phyloP scores from a whole-genome alignment of 2,888 invertebrate species.

The Latheticus oryzae region DNA sequence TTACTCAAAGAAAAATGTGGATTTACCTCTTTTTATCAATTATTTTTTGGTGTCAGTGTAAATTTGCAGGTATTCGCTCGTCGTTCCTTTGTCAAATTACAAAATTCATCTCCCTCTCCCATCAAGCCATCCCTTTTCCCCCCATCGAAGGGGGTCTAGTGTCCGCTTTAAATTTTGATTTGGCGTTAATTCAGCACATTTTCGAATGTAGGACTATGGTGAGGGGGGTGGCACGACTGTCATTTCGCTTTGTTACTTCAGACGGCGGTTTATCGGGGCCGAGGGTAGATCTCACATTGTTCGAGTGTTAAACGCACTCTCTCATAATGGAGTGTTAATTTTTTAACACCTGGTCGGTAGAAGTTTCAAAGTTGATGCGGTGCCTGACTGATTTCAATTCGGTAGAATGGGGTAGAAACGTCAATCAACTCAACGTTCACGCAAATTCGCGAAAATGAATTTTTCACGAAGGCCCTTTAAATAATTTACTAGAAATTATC shows the following conservation, averaged over 20 bases:
- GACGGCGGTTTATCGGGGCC: slow-evolving; percentile 33
- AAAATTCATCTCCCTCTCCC: neutral
- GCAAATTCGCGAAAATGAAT: slow-evolving; percentile 52
- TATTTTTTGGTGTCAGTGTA: no score
- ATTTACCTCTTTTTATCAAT: neutral
- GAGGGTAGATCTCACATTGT: slow-evolving; percentile 46
- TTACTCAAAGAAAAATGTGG: neutral
- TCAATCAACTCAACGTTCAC: slow-evolving; percentile 54
- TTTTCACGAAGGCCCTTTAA: slow-evolving; percentile 35
- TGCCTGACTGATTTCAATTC: slow-evolving; percentile 47
- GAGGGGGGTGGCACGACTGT: slow-evolving; percentile 31
- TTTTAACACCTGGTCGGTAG: slow-evolving; percentile 59
- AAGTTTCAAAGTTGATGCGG: slow-evolving; percentile 55
- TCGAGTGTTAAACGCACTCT: slow-evolving; percentile 57
- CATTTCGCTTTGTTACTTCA: slow-evolving; percentile 41
- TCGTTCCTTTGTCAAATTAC: neutral
- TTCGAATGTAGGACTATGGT: no score
- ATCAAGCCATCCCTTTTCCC: neutral
- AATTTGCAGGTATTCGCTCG: no score
- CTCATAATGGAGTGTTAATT: slow-evolving; percentile 62
- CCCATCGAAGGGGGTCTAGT: slow-evolving; percentile 22
- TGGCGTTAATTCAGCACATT: slow-evolving; percentile 38
- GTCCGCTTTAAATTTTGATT: slow-evolving; percentile 39
- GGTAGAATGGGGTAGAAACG: slow-evolving; percentile 47
- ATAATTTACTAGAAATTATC: slow-evolving; percentile 36